Percentiles rank a stretch among this genome's conserved stretches.
Evolutionary conservation across 2,113 vertebrate genomes (phyloP).

Genomic region (Daboia siamensis): DNA sequence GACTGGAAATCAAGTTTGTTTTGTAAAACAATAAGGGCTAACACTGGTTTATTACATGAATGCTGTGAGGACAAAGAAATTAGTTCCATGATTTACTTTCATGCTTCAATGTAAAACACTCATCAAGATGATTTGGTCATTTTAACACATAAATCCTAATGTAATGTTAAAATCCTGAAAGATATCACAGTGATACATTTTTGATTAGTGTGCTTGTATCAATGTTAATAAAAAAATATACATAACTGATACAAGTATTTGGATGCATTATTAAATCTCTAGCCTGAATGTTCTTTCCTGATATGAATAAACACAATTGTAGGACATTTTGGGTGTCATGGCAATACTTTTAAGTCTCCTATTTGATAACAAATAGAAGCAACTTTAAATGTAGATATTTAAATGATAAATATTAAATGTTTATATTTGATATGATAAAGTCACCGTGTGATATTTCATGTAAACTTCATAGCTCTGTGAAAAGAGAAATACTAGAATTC

Average conservation of each 20-base stretch:
- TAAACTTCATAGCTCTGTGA: slow-evolving; percentile 39
- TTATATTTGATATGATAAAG: slow-evolving; percentile 36
- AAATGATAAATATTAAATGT: slow-evolving; percentile 35
- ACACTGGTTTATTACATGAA: not conserved
- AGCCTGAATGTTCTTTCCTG: not conserved
- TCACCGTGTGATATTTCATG: slow-evolving; percentile 29
- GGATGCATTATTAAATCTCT: slow-evolving; percentile 15
- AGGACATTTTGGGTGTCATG: not conserved
- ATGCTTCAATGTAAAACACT: slow-evolving; percentile 7
- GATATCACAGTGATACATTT: slow-evolving; percentile 55
- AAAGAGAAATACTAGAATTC: slow-evolving; percentile 56
- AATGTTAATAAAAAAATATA: slow-evolving; percentile 30
- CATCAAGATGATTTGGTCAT: slow-evolving; percentile 10
- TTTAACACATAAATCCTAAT: slow-evolving; percentile 45
- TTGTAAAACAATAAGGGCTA: not conserved
- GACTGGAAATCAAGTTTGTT: not conserved
- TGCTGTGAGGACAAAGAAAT: not conserved
- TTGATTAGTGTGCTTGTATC: slow-evolving; percentile 52
- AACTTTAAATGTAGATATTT: not conserved
- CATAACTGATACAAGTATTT: slow-evolving; percentile 12
- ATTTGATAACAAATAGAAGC: slow-evolving; percentile 3
- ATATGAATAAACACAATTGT: not conserved
- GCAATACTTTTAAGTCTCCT: slow-evolving; percentile 15
- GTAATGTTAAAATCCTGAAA: slow-evolving; percentile 44
- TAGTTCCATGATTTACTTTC: not conserved